Base-by-base conservation (phyloP, 2,797 vertebrate species). In the Heteromormyrus szaboi region DNA sequence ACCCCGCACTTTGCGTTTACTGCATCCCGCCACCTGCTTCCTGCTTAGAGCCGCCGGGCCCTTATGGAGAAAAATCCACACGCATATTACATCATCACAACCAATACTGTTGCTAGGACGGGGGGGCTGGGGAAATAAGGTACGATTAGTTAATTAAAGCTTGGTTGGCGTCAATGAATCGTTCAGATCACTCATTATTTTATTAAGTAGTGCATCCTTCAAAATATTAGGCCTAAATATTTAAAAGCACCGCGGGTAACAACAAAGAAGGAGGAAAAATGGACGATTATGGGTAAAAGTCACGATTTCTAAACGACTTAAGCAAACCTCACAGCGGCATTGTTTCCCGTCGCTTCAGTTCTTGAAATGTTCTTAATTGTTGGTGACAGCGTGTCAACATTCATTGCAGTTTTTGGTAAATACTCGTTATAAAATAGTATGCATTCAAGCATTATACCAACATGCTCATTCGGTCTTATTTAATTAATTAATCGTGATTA, bases 311-410 rank as follows among this genome's bases (percentile, higher is more conserved):
- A 72, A 44, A 44, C 17, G 17, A 14, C 85, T 53, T 54, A 3
- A 44, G 33, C 2, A 7, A 59, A 48, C 44, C 59, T 88, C 59
- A 17, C 54, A 11, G 9, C 2, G 17, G 11, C 37, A 25, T 88
- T 25, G 29, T 46, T 72, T 56, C 46, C 25, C 83, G 46, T 79
- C 84, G 33, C 33, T 2, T 19, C 48, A 68, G 14, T 59, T 44
- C 33, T 56, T 46, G 46, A 88, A 25, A 65, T 44, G 83, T 53
- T 48, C 83, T 14, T 86, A 86, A 76, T 89, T 86, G 59, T 17
- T 54, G 33, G 4, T 41, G 41, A 41, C 41, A 41, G 41, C 50
- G 48, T 51, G 88, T 86, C 83, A 89, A 9, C 88, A 86, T 86
- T 68, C 46, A 86, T 89, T 89, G 22, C 79, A 25, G 54, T 68